Base-by-base conservation (phyloP, 2,113 vertebrate genomes). In the Mastomys coucha region DNA sequence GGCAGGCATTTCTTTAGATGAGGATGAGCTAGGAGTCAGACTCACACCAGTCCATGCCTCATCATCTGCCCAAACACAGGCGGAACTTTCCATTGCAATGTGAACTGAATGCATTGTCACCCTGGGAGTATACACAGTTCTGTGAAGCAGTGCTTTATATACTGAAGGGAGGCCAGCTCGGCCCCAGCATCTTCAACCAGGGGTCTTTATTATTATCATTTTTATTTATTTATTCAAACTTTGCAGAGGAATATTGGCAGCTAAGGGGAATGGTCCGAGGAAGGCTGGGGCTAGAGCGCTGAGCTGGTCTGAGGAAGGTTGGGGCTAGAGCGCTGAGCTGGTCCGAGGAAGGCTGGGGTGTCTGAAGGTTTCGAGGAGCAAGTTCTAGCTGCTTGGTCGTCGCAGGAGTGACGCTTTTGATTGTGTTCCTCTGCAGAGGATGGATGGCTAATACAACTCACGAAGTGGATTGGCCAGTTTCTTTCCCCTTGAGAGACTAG, bases 401-500 rank as follows among this genome's bases (percentile, higher is more conserved):
- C 36, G 1, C 39, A 81, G 69, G 56, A 76, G 22, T 60, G 88
- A 81, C 4, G 20, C 53, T 85, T 80, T 70, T 67, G 84, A 72
- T 81, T 80, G 4, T 53, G 60, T 91, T 51, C 12, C 0, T n/a
- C 58, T 72, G 75, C 49, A 85, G 84, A 33, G 31, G 85, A 63
- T 45, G 31, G 85, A 63, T 45, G 45, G 69, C 45, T 39, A 95
- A 75, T 13, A 19, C 80, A 5, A 76, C 85, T 94, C 39, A 78
- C 60, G 39, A 85, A 92, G 80, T 81, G 82, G 63, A 39, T 4
- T 91, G 94, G 45, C 82, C 77, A 77, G 69, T 91, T 97, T 96
- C 73, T 95, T 91, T 2, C 17, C 53, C 73, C 78, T 95, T 93
- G 95, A 69, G 85, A 28, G 58, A 58, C 7, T 19, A 81, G 65